Percentiles rank a stretch among this genome's conserved stretches.
phyloP scores from a whole-genome alignment of 2,797 vertebrate species.

The Gobionotothen gibberifrons region DNA sequence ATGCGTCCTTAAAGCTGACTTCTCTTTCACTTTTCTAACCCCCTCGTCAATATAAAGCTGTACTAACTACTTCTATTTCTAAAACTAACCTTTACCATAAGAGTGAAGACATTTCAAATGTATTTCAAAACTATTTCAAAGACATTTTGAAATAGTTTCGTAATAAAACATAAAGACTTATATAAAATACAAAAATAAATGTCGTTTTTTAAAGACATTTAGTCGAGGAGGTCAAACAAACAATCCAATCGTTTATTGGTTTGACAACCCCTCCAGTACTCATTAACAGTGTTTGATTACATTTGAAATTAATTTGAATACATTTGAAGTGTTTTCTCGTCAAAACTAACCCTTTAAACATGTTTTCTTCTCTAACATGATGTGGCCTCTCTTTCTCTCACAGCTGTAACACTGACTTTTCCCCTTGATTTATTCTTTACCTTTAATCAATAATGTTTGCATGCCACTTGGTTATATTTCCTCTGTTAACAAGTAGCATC shows the following conservation, averaged over 20 bases:
- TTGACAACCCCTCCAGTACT: too few species aligned
- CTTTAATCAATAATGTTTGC: conserved; percentile 69
- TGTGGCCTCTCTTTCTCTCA: conserved; percentile 46
- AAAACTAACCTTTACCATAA: conserved; percentile 15
- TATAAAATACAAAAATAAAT: too few species aligned
- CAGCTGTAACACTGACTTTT: conserved; percentile 44
- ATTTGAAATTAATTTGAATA: too few species aligned
- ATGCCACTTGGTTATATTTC: conserved; percentile 78
- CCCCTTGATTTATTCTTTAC: conserved; percentile 14
- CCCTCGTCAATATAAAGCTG: conserved; percentile 70
- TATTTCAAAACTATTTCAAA: neutral
- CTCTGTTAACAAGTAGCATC: conserved; percentile 51
- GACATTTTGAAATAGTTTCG: too few species aligned
- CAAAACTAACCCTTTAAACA: conserved; percentile 15
- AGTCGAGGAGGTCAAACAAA: too few species aligned
- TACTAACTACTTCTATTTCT: conserved; percentile 62
- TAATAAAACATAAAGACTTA: too few species aligned
- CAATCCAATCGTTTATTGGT: too few species aligned
- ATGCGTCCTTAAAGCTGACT: conserved; percentile 63
- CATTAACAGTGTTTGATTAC: too few species aligned
- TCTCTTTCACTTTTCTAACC: conserved; percentile 83
- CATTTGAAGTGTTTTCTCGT: too few species aligned
- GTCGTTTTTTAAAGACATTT: too few species aligned
- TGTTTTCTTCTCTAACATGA: conserved; percentile 45
- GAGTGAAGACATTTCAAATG: conserved; percentile 57